Evolutionary conservation across 1,140 invertebrate species (phyloP), one percentile per base, ranked within the genome.

Genomic region (Trachymyrmex cornetzi): DNA sequence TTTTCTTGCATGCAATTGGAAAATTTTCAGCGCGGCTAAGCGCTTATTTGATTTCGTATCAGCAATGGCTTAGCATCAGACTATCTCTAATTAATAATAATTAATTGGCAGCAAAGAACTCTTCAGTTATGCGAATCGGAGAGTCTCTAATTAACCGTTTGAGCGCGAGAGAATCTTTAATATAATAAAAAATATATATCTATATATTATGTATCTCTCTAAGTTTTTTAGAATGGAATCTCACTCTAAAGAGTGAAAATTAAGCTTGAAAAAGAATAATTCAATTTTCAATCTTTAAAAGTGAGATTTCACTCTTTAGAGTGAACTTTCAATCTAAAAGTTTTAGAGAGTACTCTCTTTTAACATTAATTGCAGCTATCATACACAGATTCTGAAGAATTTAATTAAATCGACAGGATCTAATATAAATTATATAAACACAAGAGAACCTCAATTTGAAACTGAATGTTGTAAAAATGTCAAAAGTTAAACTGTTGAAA

Each of bases 81-180:
- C 80, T 84, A 84, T 84, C 55, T 61, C 69, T 84, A 84, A 74
- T 84, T 74, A 74, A 27, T 57, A 57, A 61, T 48, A 84, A 84
- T 74, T 84, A 84, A 84, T 84, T 84, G 80, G 80, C 80, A 84
- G 80, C 80, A 55, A 84, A 84, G 69, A 84, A 84, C 55, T 59
- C 38, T 74, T 84, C 9, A 84, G 67, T 82, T 82, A 82, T 82
- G 67, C 67, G 38, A 82, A 82, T 82, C 67, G 67, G 80, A 82
- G 79, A 82, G 66, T 82, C 72, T 82, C 34, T 67, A 69, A 72
- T 82, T 82, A 82, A 82, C 80, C 53, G 67, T 82, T 82, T 82
- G 67, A 82, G 67, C 67, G 67, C 80, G 19, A 82, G 67, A 82
- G 27, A 27, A 74, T 74, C 12, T 82, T 72, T 59, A 12, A 69